A percentile compares a stretch with the other conserved stretches of the same genome.
phyloP scores from a whole-genome alignment of 2,797 vertebrate species.

The Pseudochaenichthys georgianus region DNA sequence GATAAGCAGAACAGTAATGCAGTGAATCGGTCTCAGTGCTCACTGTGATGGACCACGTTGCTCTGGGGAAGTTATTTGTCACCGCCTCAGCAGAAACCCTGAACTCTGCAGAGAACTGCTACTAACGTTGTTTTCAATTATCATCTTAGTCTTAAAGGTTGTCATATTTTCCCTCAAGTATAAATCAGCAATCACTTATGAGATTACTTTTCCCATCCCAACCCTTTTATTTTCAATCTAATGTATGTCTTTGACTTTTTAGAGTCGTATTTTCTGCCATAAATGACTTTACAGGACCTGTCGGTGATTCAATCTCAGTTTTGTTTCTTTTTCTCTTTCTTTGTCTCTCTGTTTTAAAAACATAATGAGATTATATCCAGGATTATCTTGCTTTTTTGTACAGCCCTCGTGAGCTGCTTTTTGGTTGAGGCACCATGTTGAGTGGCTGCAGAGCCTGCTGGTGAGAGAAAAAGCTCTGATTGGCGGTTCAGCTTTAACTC shows the following conservation, averaged over 20 bases:
- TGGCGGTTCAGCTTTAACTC: too few species aligned
- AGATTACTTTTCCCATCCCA: background rate
- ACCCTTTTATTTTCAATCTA: background rate
- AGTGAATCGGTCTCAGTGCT: constrained; percentile 23
- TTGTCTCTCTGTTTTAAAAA: background rate
- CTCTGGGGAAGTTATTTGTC: constrained; percentile 19
- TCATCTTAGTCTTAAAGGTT: constrained; percentile 3
- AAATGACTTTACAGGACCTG: background rate
- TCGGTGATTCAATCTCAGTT: background rate
- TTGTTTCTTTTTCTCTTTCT: background rate
- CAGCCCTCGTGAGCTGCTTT: too few species aligned
- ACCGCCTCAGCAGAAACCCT: constrained; percentile 13
- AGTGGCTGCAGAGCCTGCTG: too few species aligned
- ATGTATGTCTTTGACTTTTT: background rate
- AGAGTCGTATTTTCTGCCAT: background rate
- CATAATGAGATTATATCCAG: background rate
- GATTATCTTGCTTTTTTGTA: background rate
- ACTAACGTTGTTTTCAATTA: constrained; percentile 7
- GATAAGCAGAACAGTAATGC: background rate
- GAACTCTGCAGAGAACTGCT: constrained; percentile 23
- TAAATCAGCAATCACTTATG: background rate
- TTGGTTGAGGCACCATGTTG: too few species aligned
- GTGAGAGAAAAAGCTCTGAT: too few species aligned
- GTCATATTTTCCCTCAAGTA: background rate
- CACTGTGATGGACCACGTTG: constrained; percentile 27